phyloP scores from a whole-genome alignment of 2,113 vertebrate genomes.

The Tetrao urogallus region DNA sequence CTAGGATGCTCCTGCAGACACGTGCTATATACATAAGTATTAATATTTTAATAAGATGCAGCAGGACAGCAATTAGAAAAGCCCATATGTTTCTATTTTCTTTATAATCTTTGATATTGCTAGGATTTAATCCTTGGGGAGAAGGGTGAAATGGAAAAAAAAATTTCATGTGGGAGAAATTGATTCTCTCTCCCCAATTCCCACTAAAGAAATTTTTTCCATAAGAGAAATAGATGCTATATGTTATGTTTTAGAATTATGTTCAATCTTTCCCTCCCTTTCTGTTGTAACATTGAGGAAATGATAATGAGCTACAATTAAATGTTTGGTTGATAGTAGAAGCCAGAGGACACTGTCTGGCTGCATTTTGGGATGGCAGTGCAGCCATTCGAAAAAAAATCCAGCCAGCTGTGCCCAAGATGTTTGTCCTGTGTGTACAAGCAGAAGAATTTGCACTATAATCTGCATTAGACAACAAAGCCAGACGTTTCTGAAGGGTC shows the following conservation, averaged over 20 bases:
- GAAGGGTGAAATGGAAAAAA: neutral
- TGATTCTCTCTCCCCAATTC: neutral
- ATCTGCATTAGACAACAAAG: neutral
- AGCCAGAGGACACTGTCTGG: neutral
- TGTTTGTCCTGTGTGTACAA: neutral
- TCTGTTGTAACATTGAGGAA: neutral
- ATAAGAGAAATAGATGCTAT: neutral
- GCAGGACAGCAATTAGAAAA: neutral
- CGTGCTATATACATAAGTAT: conserved; percentile 3
- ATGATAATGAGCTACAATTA: neutral
- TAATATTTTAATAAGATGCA: conserved; percentile 13
- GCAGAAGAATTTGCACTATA: neutral
- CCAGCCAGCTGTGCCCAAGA: neutral
- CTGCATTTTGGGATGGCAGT: neutral
- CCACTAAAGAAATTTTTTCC: neutral
- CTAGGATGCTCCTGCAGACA: neutral
- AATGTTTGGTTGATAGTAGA: neutral
- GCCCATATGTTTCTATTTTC: neutral
- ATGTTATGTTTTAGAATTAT: neutral
- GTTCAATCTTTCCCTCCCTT: neutral
- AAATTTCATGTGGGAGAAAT: neutral
- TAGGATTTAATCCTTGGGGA: neutral
- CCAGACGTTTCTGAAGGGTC: neutral
- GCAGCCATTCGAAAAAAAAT: neutral
- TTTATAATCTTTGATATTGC: neutral